Conservation (phyloP, 2,113 vertebrate genomes). For the Corydoras sp. region DNA sequence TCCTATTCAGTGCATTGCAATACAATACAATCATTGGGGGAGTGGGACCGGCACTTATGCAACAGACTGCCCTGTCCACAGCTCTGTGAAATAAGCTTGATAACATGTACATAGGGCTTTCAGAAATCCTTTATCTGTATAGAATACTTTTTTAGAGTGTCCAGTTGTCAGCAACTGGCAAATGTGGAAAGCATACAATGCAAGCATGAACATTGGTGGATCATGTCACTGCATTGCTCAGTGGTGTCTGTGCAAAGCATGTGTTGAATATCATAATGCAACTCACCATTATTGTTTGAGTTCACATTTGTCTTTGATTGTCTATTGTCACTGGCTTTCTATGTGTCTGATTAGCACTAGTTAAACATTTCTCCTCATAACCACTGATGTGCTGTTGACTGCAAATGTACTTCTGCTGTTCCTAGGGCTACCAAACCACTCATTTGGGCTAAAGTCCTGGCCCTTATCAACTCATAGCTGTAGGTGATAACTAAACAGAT, state of each 20-base stretch:
- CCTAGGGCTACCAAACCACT: conserved; percentile 5
- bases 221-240: conserved; percentile 54
- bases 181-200: conserved; percentile 42
- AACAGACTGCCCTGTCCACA: conserved; percentile 62
- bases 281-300: conserved; percentile 37
- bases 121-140: conserved; percentile 65
- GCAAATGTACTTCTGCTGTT: conserved; percentile 33
- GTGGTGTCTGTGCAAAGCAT: conserved; percentile 42
- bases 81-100: conserved; percentile 49
- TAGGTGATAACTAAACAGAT: background rate
- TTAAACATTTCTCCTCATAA: conserved; percentile 33
- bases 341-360: conserved; percentile 40
- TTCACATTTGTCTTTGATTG: conserved; percentile 42
- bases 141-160: conserved; percentile 69
- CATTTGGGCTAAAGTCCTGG: conserved; percentile 13
- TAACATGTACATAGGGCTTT: conserved; percentile 57
- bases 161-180: conserved; percentile 49
- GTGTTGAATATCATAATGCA: conserved; percentile 43
- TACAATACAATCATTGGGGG: conserved; percentile 55
- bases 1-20: conserved; percentile 53
- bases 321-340: conserved; percentile 37
- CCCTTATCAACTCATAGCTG: conserved; percentile 9
- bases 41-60: conserved; percentile 64
- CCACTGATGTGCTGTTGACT: conserved; percentile 37
- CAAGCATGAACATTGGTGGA: conserved; percentile 42